Conservation (phyloP, 1,140 invertebrate genomes). For the Gonioctena quinquepunctata region DNA sequence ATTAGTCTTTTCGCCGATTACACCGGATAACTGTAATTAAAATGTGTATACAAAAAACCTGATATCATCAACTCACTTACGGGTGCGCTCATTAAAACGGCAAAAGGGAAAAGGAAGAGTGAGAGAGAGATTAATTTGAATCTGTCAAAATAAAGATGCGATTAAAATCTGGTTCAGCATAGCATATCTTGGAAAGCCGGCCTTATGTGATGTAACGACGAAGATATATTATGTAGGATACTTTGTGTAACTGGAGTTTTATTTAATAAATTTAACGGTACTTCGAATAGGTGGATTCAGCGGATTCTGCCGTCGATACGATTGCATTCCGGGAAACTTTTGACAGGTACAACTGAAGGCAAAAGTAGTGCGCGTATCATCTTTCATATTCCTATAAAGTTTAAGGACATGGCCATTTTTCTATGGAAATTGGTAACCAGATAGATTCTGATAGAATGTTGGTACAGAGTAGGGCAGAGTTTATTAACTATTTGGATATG, state of each 20-base stretch:
- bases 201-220: neutral
- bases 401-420: too few relatives aligned
- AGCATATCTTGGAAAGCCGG: neutral
- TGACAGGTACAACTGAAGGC: neutral
- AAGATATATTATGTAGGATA: slow-evolving; percentile 9
- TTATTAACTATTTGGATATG: too few relatives aligned
- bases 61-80: neutral
- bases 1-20: neutral
- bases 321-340: neutral
- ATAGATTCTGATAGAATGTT: too few relatives aligned
- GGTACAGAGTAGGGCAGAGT: too few relatives aligned
- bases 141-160: neutral
- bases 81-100: neutral
- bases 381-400: too few relatives aligned
- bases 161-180: neutral
- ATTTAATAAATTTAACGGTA: slow-evolving; percentile 11
- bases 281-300: neutral
- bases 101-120: neutral
- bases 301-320: neutral
- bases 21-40: neutral
- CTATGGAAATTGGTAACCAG: too few relatives aligned
- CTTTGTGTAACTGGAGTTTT: slow-evolving; percentile 7
- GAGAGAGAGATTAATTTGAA: neutral
- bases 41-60: neutral
- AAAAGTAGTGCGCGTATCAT: neutral